Conservation (phyloP, 1,140 invertebrate genomes). For the Teleogryllus occipitalis region DNA sequence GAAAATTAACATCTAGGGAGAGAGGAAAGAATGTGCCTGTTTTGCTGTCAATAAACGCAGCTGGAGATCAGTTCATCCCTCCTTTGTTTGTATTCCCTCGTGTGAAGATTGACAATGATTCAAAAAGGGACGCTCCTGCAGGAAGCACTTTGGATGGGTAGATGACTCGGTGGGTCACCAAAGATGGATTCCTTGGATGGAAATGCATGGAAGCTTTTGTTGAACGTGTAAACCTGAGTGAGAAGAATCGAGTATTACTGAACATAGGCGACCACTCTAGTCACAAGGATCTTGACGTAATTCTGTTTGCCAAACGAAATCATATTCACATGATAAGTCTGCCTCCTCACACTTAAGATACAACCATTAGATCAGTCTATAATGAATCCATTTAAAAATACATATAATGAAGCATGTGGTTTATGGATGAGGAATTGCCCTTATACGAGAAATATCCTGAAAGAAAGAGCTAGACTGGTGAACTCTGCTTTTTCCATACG, state of each 20-base stretch:
- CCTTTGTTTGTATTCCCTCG: conserved; percentile 29
- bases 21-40: conserved; percentile 33
- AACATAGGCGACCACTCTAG: conserved; percentile 32
- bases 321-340: conserved; percentile 33
- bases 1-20: conserved; percentile 32
- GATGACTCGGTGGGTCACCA: conserved; percentile 22
- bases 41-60: conserved; percentile 27
- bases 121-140: conserved; percentile 22
- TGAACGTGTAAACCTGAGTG: neutral
- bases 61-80: conserved; percentile 27
- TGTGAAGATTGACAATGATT: conserved; percentile 21
- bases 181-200: conserved; percentile 25
- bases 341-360: conserved; percentile 33
- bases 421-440: no score
- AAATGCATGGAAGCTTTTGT: conserved; percentile 28
- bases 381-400: conserved; percentile 29
- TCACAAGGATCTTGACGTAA: conserved; percentile 32
- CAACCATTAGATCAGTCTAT: conserved; percentile 33
- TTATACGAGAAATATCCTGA: no score
- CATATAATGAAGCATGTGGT: conserved; percentile 26
- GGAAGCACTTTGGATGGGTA: conserved; percentile 23
- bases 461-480: no score
- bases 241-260: conserved; percentile 24
- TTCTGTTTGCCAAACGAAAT: conserved; percentile 32
- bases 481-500: no score